Base-by-base conservation (phyloP, 2,113 vertebrate species). In the Amblyopsis rosae region DNA sequence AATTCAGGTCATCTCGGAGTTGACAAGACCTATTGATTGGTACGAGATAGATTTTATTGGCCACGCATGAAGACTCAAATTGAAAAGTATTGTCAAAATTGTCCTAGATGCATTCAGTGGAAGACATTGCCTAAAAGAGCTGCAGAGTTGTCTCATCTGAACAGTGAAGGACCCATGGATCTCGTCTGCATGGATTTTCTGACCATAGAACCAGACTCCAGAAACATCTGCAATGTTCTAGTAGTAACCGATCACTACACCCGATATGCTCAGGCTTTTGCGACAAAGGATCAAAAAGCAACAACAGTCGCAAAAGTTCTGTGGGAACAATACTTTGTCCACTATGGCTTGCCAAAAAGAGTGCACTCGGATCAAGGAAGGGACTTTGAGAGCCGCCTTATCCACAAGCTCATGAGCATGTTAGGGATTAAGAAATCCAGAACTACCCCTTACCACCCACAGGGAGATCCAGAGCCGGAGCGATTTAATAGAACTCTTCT, bases 41-140 rank as follows among this genome's bases (percentile, higher is more conserved):
- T 65, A 12, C 19, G 54, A 41, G 56, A 58, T 26, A 48, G 70
- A 19, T 73, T 72, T 45, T 58, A 65, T 65, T 72, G 54, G 70
- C 62, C 62, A 13, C 12, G 51, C 8, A 71, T 63, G 60, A 56
- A 70, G 32, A 17, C 16, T n/a, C 10, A 45, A n/a, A 51, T 70
- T 35, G 58, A 70, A 54, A 51, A 35, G 47, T 70, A 62, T 54
- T 70, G 68, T 35, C 50, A 70, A 45, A 62, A 50, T 26, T 70
- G 59, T 55, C 11, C 19, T 7, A 26, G 46, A 32, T 70, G 62
- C 48, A 59, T 59, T 59, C 62, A 57, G 15, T 1, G 12, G 17
- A 58, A 72, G n/a, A 49, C 51, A 46, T 15, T 55, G 11, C 53
- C 53, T 16, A 53, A 17, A 12, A 26, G 60, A 59, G 62, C 56